These are phyloP conservation scores for Coelopa pilipes DNA, from an alignment of 2,888 invertebrate genomes.

Conservation along the genomic window DNA sequence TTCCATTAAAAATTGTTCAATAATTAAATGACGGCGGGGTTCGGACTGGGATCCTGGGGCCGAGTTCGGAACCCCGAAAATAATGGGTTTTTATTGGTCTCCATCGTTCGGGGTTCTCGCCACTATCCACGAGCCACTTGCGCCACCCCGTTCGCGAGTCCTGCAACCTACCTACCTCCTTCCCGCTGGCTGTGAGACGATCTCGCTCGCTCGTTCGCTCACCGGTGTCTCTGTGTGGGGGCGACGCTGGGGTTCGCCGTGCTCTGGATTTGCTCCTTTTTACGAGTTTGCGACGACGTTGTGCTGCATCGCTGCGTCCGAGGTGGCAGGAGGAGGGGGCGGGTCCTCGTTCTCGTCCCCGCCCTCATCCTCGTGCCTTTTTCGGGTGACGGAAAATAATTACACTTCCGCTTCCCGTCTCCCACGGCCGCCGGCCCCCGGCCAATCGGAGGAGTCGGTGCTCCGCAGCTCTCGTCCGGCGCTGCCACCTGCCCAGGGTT, in stretches of 20 bases:
- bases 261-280: no score
- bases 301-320: no score
- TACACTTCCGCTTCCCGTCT: conserved; percentile 28
- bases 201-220: neutral
- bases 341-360: conserved; percentile 10
- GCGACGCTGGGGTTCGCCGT: no score
- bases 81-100: conserved; percentile 35
- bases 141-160: neutral
- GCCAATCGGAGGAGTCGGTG: no score
- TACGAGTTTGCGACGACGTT: no score
- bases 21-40: conserved; percentile 50
- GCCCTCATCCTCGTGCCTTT: no score
- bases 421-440: no score
- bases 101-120: neutral
- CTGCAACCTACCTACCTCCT: neutral
- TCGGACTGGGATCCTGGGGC: neutral
- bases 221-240: no score
- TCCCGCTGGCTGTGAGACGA: neutral
- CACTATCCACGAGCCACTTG: conserved; percentile 22
- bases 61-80: conserved; percentile 19
- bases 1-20: conserved; percentile 58
- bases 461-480: no score
- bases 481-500: no score
- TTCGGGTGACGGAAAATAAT: conserved; percentile 32
- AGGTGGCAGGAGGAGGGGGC: no score